Evolutionary conservation across 2,797 vertebrate genomes (phyloP).

Genomic region (Myripristis murdjan): DNA sequence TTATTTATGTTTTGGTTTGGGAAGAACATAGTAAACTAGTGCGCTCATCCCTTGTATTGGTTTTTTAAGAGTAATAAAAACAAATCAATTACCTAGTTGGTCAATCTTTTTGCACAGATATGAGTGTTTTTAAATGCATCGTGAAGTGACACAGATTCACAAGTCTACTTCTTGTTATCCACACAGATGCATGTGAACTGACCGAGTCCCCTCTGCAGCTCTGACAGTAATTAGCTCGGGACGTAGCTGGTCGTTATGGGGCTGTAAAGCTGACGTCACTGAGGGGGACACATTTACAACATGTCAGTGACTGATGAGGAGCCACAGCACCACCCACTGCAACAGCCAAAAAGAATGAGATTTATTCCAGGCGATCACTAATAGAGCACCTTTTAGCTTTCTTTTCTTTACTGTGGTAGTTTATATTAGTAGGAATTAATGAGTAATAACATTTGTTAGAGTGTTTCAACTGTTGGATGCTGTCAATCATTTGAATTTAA

Average conservation of each 20-base stretch:
- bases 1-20: too few relatives aligned
- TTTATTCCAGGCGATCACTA: slow-evolving; percentile 20
- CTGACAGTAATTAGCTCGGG: slow-evolving; percentile 40
- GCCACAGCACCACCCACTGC: slow-evolving; percentile 22
- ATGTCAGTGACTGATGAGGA: slow-evolving; percentile 40
- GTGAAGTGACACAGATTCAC: neutral
- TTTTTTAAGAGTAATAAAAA: too few relatives aligned
- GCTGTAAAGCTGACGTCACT: slow-evolving; percentile 39
- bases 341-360: slow-evolving; percentile 16
- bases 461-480: neutral
- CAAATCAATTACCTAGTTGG: neutral
- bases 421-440: neutral
- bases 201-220: slow-evolving; percentile 53
- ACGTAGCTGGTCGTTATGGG: slow-evolving; percentile 48
- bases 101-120: neutral
- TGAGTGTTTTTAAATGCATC: neutral
- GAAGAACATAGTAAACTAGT: neutral
- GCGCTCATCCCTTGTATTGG: neutral
- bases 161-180: neutral
- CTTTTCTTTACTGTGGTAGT: slow-evolving; percentile 14
- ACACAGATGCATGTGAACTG: neutral
- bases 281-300: slow-evolving; percentile 38
- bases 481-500: too few relatives aligned
- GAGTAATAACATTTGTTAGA: neutral
- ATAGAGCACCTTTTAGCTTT: slow-evolving; percentile 4